phyloP scores from a whole-genome alignment of 2,797 vertebrate species.

The Mormyrus proboscirostris region DNA sequence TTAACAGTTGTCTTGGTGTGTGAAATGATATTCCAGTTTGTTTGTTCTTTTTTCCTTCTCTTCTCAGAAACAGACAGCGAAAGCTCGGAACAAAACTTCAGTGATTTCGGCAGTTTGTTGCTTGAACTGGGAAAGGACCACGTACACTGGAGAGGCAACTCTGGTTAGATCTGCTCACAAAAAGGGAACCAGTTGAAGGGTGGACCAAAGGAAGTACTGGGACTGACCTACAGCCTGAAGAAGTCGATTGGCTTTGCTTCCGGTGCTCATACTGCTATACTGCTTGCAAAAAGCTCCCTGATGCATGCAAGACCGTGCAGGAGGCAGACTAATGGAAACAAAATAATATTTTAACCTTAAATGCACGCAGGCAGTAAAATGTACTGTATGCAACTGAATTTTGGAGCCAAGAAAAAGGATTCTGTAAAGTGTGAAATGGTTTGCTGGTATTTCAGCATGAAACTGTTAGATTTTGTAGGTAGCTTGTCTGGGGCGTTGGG shows the following conservation, averaged over 20 bases:
- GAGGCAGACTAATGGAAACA: conserved; percentile 73
- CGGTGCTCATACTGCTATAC: conserved; percentile 68
- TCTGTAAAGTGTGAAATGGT: conserved; percentile 49
- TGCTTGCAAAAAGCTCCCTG: conserved; percentile 69
- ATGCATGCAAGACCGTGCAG: conserved; percentile 81
- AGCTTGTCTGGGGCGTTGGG: conserved; percentile 32
- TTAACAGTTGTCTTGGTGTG: background rate
- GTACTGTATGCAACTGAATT: conserved; percentile 50
- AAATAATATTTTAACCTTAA: conserved; percentile 70
- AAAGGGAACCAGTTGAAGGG: conserved; percentile 56
- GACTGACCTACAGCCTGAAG: conserved; percentile 57
- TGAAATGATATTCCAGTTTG: background rate
- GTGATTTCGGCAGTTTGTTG: conserved; percentile 62
- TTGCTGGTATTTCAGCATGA: conserved; percentile 60
- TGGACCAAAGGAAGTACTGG: conserved; percentile 67
- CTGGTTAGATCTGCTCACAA: conserved; percentile 55
- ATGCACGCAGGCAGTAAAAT: conserved; percentile 60
- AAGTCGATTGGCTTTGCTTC: conserved; percentile 63
- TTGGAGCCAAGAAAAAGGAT: conserved; percentile 38
- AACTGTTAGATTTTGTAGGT: conserved; percentile 49
- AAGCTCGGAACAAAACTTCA: conserved; percentile 97
- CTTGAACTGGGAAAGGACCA: conserved; percentile 48
- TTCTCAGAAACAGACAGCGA: conserved; percentile 89
- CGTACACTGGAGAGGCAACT: conserved; percentile 62
- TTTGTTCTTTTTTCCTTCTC: conserved; percentile 1